These are phyloP conservation scores for Dasypus novemcinctus DNA, from an alignment of 2,113 vertebrate species.

Conservation along the genomic window DNA sequence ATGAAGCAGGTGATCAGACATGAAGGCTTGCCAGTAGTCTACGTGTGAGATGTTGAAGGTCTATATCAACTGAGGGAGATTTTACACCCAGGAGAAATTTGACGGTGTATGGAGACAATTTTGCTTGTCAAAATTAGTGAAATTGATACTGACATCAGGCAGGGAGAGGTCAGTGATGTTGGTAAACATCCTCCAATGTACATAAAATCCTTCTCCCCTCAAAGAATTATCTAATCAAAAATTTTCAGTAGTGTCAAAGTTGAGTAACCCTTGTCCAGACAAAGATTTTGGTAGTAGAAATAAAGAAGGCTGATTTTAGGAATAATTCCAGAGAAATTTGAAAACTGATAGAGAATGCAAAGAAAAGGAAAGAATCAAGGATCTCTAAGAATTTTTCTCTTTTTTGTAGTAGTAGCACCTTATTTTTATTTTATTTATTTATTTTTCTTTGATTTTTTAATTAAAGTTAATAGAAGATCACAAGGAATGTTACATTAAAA, in stretches of 20 bases:
- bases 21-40: neutral
- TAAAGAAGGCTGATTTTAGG: neutral
- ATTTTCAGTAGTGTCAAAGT: neutral
- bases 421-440: too few species aligned
- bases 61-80: neutral
- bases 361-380: neutral
- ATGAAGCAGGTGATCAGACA: neutral
- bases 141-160: neutral
- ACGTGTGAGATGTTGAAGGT: neutral
- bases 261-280: neutral
- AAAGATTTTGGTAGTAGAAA: neutral
- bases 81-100: rapidly evolving
- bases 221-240: neutral
- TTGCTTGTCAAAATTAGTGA: neutral
- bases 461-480: too few species aligned
- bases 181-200: neutral
- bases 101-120: neutral
- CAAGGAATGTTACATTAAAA: too few species aligned
- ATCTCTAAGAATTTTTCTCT: neutral
- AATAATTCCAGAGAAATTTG: neutral
- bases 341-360: neutral
- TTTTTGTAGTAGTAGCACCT: too few species aligned
- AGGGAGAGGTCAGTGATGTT: neutral
- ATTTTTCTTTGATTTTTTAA: too few species aligned
- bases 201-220: neutral